These are phyloP conservation scores for Alexandromys fortis DNA, from an alignment of 2,113 vertebrate species.

Conservation along the genomic window DNA sequence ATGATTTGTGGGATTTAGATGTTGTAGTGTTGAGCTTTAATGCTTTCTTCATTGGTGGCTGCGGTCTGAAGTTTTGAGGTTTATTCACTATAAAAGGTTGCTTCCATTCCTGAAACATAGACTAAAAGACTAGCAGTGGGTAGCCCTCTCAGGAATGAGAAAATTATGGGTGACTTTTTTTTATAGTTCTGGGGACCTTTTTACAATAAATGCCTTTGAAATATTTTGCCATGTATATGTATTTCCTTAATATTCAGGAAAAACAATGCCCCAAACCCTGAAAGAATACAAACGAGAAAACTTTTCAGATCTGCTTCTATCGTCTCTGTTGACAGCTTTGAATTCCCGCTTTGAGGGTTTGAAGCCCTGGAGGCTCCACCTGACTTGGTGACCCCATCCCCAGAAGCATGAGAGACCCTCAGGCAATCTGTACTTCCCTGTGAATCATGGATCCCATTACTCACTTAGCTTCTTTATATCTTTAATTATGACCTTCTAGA, in stretches of 20 bases:
- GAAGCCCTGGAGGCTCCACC: not conserved
- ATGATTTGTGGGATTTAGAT: too few relatives aligned
- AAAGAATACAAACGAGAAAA: not conserved
- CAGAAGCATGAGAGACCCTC: not conserved
- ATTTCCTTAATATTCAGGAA: not conserved
- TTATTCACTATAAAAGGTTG: too few relatives aligned
- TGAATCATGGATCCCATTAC: slow-evolving; percentile 73
- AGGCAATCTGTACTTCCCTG: slow-evolving; percentile 44
- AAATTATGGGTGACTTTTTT: not conserved
- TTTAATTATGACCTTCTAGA: slow-evolving; percentile 87
- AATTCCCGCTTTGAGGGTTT: not conserved
- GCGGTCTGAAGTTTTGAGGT: too few relatives aligned
- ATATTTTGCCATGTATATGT: not conserved
- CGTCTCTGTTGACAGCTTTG: not conserved
- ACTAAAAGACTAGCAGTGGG: not conserved
- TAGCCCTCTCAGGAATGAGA: not conserved
- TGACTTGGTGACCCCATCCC: slow-evolving; percentile 8
- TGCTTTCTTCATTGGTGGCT: too few relatives aligned
- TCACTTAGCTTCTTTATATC: slow-evolving; percentile 84
- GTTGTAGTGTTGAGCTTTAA: too few relatives aligned
- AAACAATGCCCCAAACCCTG: not conserved
- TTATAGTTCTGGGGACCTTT: not conserved
- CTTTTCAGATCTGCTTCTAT: not conserved
- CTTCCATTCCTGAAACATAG: not conserved
- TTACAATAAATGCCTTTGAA: not conserved